phyloP scores from a whole-genome alignment of 2,888 invertebrate genomes.

The Orthonevra nobilis region DNA sequence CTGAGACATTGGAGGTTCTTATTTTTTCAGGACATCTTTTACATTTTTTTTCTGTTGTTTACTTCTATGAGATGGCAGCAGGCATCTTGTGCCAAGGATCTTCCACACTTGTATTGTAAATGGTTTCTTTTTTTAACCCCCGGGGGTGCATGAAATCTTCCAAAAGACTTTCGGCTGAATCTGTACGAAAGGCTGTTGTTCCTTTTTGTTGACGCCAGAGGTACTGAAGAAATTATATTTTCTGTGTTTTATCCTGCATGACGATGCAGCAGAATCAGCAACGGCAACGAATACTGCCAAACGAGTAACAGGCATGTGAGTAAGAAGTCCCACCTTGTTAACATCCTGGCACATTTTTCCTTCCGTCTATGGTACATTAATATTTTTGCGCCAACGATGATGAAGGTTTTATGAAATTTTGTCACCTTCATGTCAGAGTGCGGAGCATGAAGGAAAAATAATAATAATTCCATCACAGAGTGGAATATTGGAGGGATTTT shows the following conservation, averaged over 20 bases:
- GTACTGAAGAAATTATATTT: slow-evolving; percentile 21
- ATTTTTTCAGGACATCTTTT: slow-evolving; percentile 19
- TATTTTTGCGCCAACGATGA: slow-evolving; percentile 24
- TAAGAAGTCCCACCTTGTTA: not conserved
- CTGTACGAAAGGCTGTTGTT: not conserved
- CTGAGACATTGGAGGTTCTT: not conserved
- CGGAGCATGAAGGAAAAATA: not conserved
- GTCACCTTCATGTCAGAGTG: slow-evolving; percentile 18
- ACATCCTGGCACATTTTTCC: not conserved
- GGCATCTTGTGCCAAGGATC: slow-evolving; percentile 26
- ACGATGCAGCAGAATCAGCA: not conserved
- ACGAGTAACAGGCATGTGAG: not conserved
- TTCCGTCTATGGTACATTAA: slow-evolving; percentile 1
- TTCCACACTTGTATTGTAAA: slow-evolving; percentile 9
- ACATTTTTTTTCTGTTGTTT: slow-evolving; percentile 15
- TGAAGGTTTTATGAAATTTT: slow-evolving; percentile 48
- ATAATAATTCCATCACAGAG: slow-evolving; percentile 7
- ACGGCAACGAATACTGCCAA: not conserved
- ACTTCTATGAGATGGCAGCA: slow-evolving; percentile 20
- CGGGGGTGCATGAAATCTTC: slow-evolving; percentile 7
- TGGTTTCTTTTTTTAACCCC: slow-evolving; percentile 11
- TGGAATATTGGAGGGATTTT: not conserved
- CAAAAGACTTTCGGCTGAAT: slow-evolving; percentile 9
- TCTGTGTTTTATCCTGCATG: slow-evolving; percentile 4
- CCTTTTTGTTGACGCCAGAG: slow-evolving; percentile 17